Evolutionary conservation across 2,797 vertebrate genomes (phyloP), one percentile per base, ranked within the genome.

Genomic region (Phalanger gymnotis): DNA sequence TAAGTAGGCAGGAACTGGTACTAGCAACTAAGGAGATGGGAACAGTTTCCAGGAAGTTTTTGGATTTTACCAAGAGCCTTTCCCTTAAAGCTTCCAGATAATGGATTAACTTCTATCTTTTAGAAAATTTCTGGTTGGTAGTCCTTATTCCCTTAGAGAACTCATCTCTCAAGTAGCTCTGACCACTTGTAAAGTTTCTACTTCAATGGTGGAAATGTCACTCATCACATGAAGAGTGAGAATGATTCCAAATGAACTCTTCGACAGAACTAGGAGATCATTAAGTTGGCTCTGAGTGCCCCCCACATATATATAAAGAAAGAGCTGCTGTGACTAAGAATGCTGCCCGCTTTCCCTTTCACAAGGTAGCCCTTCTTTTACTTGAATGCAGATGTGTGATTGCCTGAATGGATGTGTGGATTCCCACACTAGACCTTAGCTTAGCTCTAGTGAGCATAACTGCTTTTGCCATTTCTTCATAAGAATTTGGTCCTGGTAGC

Each of bases 391-490:
- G 28, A 55, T 91, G 1, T 91, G 34, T 94, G 6, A 94, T 97
- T 93, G 5, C 53, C 34, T 53, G 56, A 94, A 89, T 53, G 90
- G 89, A 94, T 95, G 19, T 13, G 27, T 61, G 96, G 40, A 57
- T 31, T 94, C 54, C 56, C 28, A 16, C 22, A 9, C 30, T 94
- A 91, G 96, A 81, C 27, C 66, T 91, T 94, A 93, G 28, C 73
- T 92, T 94, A 91, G 28, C 94, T 58, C 73, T 73, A 91, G 0
- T 94, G 61, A 92, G 30, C 95, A 54, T 97, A 93, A 91, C 66
- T 95, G 13, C 3, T 96, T 95, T 54, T 93, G 47, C 19, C 5
- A 87, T 56, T 96, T 93, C 22, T 97, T 97, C 87, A n/a, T 52
- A 61, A 92, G 81, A 14, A 57, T 40, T 73, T 55, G 97, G 89